Evolutionary conservation across 2,888 invertebrate genomes (phyloP).

Genomic region (Eupithecia tripunctaria): DNA sequence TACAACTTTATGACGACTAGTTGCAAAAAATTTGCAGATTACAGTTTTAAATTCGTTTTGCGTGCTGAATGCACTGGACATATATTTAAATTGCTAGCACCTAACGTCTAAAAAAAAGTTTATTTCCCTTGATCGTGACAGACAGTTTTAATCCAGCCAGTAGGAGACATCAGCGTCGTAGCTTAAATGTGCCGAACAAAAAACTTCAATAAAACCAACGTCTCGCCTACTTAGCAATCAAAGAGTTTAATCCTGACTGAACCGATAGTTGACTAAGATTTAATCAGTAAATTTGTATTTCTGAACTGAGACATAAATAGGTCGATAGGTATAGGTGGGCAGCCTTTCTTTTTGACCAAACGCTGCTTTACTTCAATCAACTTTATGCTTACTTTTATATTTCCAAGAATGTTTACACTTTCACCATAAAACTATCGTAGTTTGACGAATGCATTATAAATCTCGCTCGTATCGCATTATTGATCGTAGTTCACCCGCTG

Average conservation of each 20-base stretch:
- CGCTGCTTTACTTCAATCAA: neutral
- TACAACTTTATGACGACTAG: neutral
- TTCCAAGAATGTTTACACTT: neutral
- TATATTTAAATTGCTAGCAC: neutral
- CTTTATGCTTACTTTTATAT: neutral
- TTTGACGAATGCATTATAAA: neutral
- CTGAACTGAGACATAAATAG: neutral
- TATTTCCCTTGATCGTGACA: constrained; percentile 35
- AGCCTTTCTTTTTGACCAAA: neutral
- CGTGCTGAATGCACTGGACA: neutral
- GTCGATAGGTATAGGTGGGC: neutral
- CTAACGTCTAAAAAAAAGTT: neutral
- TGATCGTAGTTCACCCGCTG: neutral
- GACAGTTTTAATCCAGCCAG: constrained; percentile 52
- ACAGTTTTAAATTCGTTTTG: neutral
- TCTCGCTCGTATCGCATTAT: no score
- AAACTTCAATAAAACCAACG: constrained; percentile 71
- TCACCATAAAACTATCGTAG: neutral
- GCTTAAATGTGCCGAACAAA: constrained; percentile 69
- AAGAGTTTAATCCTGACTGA: neutral
- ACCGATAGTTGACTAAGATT: neutral
- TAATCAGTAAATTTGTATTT: neutral
- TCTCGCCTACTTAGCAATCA: neutral
- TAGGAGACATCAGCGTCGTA: constrained; percentile 53
- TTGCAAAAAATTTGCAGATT: neutral